Conservation (phyloP, 2,888 invertebrate species). For the Tiphia femorata region DNA sequence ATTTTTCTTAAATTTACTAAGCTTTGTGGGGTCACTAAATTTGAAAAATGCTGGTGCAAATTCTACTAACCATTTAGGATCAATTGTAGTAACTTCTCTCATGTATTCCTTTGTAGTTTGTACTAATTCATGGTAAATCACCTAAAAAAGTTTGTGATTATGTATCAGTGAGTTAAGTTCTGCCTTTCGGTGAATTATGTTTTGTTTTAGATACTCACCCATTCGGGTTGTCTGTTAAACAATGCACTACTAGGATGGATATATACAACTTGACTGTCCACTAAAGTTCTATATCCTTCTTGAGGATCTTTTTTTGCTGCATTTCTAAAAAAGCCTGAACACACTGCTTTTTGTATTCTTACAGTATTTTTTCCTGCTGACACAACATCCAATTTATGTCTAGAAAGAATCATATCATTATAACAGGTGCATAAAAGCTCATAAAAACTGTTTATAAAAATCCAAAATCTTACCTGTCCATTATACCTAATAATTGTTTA, state of each 20-base stretch:
- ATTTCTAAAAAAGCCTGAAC: conserved; percentile 98
- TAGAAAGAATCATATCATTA: conserved; percentile 52
- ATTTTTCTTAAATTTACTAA: conserved; percentile 99
- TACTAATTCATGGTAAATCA: conserved; percentile 98
- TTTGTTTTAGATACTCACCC: conserved; percentile 71
- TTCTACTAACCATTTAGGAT: conserved; percentile 98
- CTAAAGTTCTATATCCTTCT: conserved; percentile 96
- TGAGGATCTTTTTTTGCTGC: conserved; percentile 99
- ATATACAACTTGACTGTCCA: conserved; percentile 98
- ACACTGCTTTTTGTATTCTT: conserved; percentile 96
- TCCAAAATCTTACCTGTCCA: conserved; percentile 81
- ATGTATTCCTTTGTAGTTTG: conserved; percentile 99
- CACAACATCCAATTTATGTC: conserved; percentile 96
- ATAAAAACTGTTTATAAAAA: conserved; percentile 1
- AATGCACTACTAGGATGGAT: conserved; percentile 98
- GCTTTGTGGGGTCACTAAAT: conserved; percentile 97
- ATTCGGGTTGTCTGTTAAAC: conserved; percentile 98
- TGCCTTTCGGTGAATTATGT: too few species aligned
- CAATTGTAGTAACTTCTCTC: conserved; percentile 97
- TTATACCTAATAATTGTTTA: conserved; percentile 96
- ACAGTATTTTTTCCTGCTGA: conserved; percentile 97
- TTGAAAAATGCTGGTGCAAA: conserved; percentile 99
- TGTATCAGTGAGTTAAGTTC: too few species aligned
- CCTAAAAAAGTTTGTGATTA: conserved; percentile 74
- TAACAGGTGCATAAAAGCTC: background rate